Conservation (phyloP, 2,888 invertebrate species). For the Andrena hattorfiana region DNA sequence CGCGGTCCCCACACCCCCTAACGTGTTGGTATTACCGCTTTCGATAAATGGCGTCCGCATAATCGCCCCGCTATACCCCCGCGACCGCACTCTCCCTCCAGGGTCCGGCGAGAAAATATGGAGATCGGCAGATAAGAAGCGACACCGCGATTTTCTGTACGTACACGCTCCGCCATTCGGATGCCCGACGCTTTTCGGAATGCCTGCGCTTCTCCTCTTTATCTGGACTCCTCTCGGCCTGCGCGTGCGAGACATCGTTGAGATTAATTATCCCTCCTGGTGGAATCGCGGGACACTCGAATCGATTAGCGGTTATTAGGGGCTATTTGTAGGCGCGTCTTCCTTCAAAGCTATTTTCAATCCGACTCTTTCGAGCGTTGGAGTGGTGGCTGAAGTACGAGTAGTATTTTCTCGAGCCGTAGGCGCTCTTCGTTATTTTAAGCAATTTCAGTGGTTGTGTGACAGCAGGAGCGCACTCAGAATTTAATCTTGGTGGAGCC, state of each 20-base stretch:
- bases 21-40: constrained; percentile 39
- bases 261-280: constrained; percentile 8
- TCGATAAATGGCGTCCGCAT: constrained; percentile 63
- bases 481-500: too few relatives aligned
- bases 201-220: neutral
- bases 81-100: constrained; percentile 20
- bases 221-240: constrained; percentile 4
- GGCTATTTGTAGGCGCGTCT: constrained; percentile 7
- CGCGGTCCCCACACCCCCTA: constrained; percentile 1
- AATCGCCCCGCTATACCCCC: constrained; percentile 66
- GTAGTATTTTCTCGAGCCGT: too few relatives aligned
- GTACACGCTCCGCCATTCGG: constrained; percentile 42
- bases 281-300: neutral
- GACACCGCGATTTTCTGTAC: constrained; percentile 45
- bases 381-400: too few relatives aligned
- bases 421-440: too few relatives aligned
- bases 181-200: constrained; percentile 8
- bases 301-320: constrained; percentile 21
- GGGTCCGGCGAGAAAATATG: constrained; percentile 43
- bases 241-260: constrained; percentile 5
- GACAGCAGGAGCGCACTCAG: too few relatives aligned
- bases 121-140: constrained; percentile 53
- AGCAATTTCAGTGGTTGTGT: too few relatives aligned
- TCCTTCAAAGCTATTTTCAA: constrained; percentile 7
- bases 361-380: neutral